phyloP scores from a whole-genome alignment of 2,888 invertebrate genomes.

The Lasioglossum zephyrum region DNA sequence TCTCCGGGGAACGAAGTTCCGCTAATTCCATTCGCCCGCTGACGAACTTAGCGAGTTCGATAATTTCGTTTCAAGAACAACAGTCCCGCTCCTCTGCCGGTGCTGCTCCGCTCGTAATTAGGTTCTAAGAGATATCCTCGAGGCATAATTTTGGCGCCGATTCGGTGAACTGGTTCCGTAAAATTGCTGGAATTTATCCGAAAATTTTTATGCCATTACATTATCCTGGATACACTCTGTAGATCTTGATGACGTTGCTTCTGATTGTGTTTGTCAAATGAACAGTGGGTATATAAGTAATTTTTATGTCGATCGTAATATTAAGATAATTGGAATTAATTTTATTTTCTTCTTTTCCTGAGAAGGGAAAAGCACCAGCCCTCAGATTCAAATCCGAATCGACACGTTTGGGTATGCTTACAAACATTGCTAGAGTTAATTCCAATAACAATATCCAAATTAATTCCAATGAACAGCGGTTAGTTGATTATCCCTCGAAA shows the following conservation, averaged over 20 bases:
- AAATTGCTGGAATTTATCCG: not conserved
- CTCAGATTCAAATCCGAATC: too few relatives aligned
- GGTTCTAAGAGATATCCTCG: not conserved
- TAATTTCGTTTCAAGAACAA: conserved; percentile 14
- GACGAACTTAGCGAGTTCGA: conserved; percentile 10
- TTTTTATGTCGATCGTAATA: too few relatives aligned
- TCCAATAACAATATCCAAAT: too few relatives aligned
- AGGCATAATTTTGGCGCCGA: not conserved
- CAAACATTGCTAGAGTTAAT: too few relatives aligned
- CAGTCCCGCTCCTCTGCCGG: not conserved
- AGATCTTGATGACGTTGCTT: not conserved
- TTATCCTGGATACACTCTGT: not conserved
- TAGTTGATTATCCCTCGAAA: too few relatives aligned
- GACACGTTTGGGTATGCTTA: too few relatives aligned
- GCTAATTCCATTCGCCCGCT: not conserved
- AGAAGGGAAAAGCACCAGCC: too few relatives aligned
- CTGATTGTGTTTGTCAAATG: too few relatives aligned
- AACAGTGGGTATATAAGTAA: too few relatives aligned
- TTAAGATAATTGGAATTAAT: too few relatives aligned
- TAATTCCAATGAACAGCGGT: too few relatives aligned
- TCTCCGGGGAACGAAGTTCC: conserved; percentile 1
- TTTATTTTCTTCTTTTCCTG: too few relatives aligned
- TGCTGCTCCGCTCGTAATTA: not conserved
- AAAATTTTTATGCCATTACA: not conserved
- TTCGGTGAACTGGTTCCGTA: not conserved